These are phyloP conservation scores for Aphidoletes aphidimyza DNA, from an alignment of 2,888 invertebrate species.

Conservation along the genomic window DNA sequence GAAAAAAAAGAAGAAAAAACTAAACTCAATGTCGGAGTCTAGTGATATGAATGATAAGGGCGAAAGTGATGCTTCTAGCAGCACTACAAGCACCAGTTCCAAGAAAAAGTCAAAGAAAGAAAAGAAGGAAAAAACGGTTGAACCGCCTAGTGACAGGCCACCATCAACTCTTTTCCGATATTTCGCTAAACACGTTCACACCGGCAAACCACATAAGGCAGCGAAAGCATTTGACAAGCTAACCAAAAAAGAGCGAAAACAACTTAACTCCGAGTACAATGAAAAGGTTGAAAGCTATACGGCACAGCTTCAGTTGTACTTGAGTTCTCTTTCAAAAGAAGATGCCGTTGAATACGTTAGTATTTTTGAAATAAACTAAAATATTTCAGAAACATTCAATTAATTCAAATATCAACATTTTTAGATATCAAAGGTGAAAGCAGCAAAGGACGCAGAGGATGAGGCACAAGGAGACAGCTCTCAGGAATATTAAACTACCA, in stretches of 20 bases:
- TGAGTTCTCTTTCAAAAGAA: not conserved
- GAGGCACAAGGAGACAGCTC: not conserved
- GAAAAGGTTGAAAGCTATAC: not conserved
- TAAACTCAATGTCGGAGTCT: not conserved
- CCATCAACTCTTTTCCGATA: not conserved
- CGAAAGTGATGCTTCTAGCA: not conserved
- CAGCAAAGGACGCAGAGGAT: not conserved
- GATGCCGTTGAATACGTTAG: not conserved
- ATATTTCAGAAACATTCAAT: not conserved
- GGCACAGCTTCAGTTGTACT: not conserved
- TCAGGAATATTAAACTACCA: constrained; percentile 21
- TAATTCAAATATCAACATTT: not conserved
- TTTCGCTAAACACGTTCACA: not conserved
- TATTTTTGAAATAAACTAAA: no score
- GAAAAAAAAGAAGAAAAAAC: not conserved
- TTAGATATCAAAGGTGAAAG: not conserved
- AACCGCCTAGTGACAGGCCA: not conserved
- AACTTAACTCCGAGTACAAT: not conserved
- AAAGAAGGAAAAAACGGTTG: not conserved
- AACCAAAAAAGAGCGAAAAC: not conserved
- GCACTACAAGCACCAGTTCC: not conserved
- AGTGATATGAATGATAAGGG: not conserved
- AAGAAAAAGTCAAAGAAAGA: constrained; percentile 26
- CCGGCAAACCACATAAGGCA: not conserved
- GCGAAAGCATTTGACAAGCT: not conserved